These are phyloP conservation scores for Bombus fervidus DNA, from an alignment of 1,140 invertebrate species.

Conservation along the genomic window DNA sequence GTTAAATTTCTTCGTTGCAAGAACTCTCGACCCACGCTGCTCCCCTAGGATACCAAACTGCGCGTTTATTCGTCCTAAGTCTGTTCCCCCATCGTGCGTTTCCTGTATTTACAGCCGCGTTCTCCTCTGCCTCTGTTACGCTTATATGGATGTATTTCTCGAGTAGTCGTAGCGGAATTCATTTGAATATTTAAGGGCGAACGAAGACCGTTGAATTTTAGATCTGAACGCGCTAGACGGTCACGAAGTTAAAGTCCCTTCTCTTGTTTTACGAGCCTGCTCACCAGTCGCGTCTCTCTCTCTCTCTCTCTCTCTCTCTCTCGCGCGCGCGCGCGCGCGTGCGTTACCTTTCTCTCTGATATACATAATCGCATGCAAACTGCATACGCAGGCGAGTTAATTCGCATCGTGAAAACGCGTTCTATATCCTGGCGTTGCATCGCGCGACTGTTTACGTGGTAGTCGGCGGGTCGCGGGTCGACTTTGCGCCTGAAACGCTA, in stretches of 20 bases:
- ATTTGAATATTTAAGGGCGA: constrained; percentile 53
- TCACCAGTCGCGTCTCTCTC: background rate
- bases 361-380: constrained; percentile 16
- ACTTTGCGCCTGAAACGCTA: background rate
- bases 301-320: too few relatives aligned
- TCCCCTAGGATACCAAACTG: too few relatives aligned
- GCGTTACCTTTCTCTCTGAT: too few relatives aligned
- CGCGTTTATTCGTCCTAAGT: too few relatives aligned
- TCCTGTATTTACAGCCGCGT: background rate
- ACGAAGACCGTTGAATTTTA: constrained; percentile 21
- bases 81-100: background rate
- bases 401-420: constrained; percentile 16
- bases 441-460: background rate
- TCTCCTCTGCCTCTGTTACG: background rate
- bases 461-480: background rate
- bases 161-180: constrained; percentile 8
- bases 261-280: background rate
- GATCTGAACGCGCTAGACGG: constrained; percentile 5
- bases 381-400: background rate
- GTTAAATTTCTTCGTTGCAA: background rate
- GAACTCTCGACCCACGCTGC: background rate
- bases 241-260: constrained; percentile 2
- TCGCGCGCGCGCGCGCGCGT: too few relatives aligned
- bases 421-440: background rate
- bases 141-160: constrained; percentile 3